phyloP scores from a whole-genome alignment of 2,113 vertebrate genomes.

The Barbus barbus region DNA sequence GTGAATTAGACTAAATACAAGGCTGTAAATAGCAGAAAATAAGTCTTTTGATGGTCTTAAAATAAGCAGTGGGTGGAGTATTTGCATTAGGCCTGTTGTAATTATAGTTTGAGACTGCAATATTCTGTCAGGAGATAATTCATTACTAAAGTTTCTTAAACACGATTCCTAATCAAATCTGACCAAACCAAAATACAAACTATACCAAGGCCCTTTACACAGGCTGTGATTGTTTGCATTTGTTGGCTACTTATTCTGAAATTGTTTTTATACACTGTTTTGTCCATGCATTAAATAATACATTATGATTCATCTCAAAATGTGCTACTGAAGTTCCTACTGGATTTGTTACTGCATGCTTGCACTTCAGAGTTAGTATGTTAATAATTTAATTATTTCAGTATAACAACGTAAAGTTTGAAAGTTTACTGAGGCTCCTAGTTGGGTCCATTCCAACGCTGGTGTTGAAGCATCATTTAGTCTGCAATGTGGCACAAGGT shows the following conservation, averaged over 20 bases:
- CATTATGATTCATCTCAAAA: neutral
- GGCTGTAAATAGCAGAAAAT: neutral
- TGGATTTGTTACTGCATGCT: neutral
- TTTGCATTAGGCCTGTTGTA: neutral
- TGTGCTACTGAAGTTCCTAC: neutral
- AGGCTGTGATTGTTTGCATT: too few species aligned
- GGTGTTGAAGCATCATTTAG: neutral
- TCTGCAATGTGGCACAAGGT: slow-evolving; percentile 5
- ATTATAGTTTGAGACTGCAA: neutral
- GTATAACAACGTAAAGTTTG: neutral
- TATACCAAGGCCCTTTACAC: too few species aligned
- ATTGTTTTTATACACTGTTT: too few species aligned
- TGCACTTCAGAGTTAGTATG: neutral
- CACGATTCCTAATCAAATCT: neutral
- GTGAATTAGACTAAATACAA: neutral
- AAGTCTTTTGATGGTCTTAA: neutral
- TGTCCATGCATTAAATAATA: too few species aligned
- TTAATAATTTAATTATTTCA: neutral
- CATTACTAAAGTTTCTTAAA: too few species aligned
- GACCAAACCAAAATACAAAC: too few species aligned
- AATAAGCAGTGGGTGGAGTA: neutral
- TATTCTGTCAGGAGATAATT: neutral
- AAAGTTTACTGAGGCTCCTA: neutral
- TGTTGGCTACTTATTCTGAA: too few species aligned
- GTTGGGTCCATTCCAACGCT: neutral